Base-by-base conservation (phyloP, 1,140 invertebrate genomes). In the Tenebrio molitor region DNA sequence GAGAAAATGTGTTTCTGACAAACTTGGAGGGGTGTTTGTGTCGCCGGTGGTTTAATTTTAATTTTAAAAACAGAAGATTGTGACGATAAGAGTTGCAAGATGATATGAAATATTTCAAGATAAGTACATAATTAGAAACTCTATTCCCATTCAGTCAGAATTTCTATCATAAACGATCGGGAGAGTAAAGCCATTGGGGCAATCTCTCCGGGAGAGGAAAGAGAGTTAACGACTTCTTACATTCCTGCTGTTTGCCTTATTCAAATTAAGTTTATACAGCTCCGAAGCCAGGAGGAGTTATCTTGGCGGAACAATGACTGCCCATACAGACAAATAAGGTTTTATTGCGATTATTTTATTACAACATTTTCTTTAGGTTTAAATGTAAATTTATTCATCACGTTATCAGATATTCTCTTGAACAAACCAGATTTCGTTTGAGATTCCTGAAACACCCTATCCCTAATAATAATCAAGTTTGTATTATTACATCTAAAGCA, bases 331-430 rank as follows among this genome's bases (percentile, higher is more conserved):
- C 16, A 17, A 46, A 46, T 46, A 46, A 46, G 42, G 7, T 39
- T 39, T 39, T 39, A 39, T 39, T 39, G 36, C 42, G 12, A 17
- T 46, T 46, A 46, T 46, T 46, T 46, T 19, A 46, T 46, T 39
- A 39, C 36, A 46, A 46, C 1, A 17, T 46, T 46, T 46, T 41
- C 42, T 17, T 46, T 46, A 2, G 16, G 42, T 46, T 19, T 16
- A 46, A 46, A 46, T 46, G 42, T 46, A 46, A 46, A 46, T 46
- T 46, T 46, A 46, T 46, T 46, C 42, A 46, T 46, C 42, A 46
- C 15, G 14, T 46, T 19, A 46, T 46, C 42, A 46, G 42, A 46
- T 46, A 46, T 15, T 46, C 42, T 10, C 16, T 41, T 46, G 16
- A 16, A 46, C 15, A 46, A 46, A 46, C 3, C 42, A 46, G 5